Conservation (phyloP, 2,888 invertebrate genomes). For the Drepana falcataria region DNA sequence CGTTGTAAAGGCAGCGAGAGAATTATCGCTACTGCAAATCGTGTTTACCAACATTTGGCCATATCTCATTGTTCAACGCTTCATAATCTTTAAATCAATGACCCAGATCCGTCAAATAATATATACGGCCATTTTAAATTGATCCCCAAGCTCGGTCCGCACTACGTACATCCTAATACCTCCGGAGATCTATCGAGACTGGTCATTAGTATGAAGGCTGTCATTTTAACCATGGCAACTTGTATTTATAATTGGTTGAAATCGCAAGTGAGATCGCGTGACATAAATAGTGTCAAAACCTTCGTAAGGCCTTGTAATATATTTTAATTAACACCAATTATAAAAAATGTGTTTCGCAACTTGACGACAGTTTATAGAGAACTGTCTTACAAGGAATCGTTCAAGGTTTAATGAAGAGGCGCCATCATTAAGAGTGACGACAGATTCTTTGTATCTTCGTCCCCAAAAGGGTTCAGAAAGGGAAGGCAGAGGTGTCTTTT, state of each 20-base stretch:
- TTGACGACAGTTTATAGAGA: not conserved
- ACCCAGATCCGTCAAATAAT: constrained; percentile 29
- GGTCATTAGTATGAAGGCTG: not conserved
- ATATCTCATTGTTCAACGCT: constrained; percentile 26
- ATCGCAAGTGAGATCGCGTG: constrained; percentile 7
- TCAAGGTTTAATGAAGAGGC: too few species aligned
- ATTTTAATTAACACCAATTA: constrained; percentile 5
- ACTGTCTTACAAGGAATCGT: too few species aligned
- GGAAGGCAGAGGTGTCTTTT: too few species aligned
- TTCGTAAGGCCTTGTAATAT: constrained; percentile 1
- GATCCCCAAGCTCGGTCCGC: constrained; percentile 9
- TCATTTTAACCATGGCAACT: not conserved
- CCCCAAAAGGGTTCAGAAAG: too few species aligned
- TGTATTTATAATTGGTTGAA: constrained; percentile 3
- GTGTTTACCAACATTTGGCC: constrained; percentile 31
- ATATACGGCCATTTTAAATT: constrained; percentile 17
- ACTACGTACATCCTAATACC: constrained; percentile 4
- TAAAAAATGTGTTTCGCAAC: not conserved
- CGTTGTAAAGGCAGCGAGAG: not conserved
- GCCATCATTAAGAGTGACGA: too few species aligned
- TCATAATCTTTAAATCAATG: constrained; percentile 29
- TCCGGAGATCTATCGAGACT: not conserved
- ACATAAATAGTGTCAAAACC: constrained; percentile 1
- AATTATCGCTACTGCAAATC: constrained; percentile 23
- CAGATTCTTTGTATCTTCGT: too few species aligned